Conservation (phyloP, 2,888 invertebrate species). For the Hirtodrosophila alboralis region DNA sequence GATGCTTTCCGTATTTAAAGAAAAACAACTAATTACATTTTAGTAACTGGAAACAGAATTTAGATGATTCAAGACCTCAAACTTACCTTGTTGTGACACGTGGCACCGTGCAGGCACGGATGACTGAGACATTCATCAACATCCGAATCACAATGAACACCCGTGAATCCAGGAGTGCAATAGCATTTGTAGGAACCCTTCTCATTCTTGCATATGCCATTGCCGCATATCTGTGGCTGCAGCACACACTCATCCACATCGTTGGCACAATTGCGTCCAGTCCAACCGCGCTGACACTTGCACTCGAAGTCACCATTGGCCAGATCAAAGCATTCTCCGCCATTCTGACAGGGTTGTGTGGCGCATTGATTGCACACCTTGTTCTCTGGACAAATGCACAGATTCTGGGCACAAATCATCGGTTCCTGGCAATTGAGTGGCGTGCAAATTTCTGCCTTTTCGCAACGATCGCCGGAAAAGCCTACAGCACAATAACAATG, state of each 20-base stretch:
- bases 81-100: constrained; percentile 89
- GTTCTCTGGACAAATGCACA: constrained; percentile 83
- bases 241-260: constrained; percentile 89
- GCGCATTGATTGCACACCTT: constrained; percentile 85
- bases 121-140: constrained; percentile 94
- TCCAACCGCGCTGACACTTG: constrained; percentile 86
- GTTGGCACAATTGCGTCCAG: constrained; percentile 86
- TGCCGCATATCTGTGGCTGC: constrained; percentile 88
- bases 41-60: constrained; percentile 61
- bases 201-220: constrained; percentile 92
- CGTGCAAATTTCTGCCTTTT: constrained; percentile 81
- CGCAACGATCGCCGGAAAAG: constrained; percentile 82
- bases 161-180: constrained; percentile 94
- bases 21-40: constrained; percentile 83
- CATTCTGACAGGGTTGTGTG: constrained; percentile 87
- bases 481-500: constrained; percentile 83
- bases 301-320: constrained; percentile 86
- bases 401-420: constrained; percentile 82
- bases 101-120: constrained; percentile 93
- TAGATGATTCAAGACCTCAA: not conserved
- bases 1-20: constrained; percentile 84
- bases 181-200: constrained; percentile 92
- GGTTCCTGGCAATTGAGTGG: constrained; percentile 82
- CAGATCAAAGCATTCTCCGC: constrained; percentile 87
- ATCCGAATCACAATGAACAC: constrained; percentile 92